A percentile compares a stretch with the other conserved stretches of the same genome.
Conservation (phyloP, 2,888 invertebrate species). For the Pseudoips prasinana region DNA sequence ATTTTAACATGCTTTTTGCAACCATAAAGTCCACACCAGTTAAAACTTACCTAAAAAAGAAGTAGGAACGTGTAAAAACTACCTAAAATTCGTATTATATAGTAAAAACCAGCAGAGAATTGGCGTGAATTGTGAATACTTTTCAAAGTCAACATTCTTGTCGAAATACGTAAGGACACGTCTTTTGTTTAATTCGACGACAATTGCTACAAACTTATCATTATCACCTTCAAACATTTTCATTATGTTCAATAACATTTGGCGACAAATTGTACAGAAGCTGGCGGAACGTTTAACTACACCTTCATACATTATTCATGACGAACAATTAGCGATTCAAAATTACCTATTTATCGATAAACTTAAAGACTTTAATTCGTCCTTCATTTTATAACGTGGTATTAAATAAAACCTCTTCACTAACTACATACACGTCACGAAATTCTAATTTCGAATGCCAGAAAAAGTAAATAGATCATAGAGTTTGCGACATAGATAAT, state of each 20-base stretch:
- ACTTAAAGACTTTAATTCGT: slow-evolving; percentile 32
- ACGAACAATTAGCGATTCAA: slow-evolving; percentile 37
- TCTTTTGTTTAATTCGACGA: slow-evolving; percentile 18
- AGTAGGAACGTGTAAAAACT: no score
- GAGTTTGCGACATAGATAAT: slow-evolving; percentile 52
- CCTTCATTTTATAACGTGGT: slow-evolving; percentile 29
- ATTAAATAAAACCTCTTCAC: slow-evolving; percentile 36
- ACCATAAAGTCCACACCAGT: no score
- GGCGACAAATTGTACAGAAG: slow-evolving; percentile 26
- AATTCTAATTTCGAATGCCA: slow-evolving; percentile 48
- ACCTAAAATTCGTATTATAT: no score
- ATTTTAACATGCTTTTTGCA: no score
- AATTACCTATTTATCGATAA: slow-evolving; percentile 39
- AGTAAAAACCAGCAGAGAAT: no score
- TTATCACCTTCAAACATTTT: slow-evolving; percentile 33
- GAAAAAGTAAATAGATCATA: slow-evolving; percentile 59
- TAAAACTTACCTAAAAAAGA: no score
- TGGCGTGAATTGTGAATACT: neutral
- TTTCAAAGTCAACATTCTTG: slow-evolving; percentile 17
- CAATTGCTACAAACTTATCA: slow-evolving; percentile 15
- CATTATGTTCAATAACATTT: slow-evolving; percentile 29
- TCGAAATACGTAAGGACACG: slow-evolving; percentile 11
- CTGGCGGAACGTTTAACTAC: slow-evolving; percentile 22
- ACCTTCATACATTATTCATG: slow-evolving; percentile 33
- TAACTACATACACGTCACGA: slow-evolving; percentile 42